These are phyloP conservation scores for Aphidius gifuensis DNA, from an alignment of 1,140 invertebrate species.

Conservation along the genomic window DNA sequence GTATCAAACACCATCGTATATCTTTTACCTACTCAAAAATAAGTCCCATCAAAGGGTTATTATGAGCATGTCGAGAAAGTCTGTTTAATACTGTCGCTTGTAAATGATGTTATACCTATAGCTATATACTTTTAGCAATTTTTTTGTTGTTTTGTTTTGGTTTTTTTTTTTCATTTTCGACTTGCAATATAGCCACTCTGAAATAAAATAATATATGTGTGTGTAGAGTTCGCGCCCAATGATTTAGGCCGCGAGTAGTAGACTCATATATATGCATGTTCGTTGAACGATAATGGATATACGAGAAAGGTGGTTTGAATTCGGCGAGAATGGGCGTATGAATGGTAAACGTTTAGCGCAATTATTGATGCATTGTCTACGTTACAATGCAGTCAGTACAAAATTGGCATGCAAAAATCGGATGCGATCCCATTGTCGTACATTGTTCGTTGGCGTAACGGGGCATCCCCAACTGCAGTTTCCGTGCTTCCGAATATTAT, in stretches of 20 bases:
- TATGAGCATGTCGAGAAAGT: conserved; percentile 2
- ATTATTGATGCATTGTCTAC: conserved; percentile 56
- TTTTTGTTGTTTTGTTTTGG: too few species aligned
- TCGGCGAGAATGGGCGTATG: conserved; percentile 50
- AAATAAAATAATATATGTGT: conserved; percentile 20
- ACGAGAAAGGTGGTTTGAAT: conserved; percentile 52
- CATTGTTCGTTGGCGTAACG: conserved; percentile 45
- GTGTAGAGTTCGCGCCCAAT: conserved; percentile 38
- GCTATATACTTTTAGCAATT: not conserved
- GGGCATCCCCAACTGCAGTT: conserved; percentile 20
- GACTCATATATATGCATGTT: not conserved
- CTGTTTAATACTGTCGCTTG: not conserved
- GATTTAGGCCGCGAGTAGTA: conserved; percentile 39
- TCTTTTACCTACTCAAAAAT: conserved; percentile 1
- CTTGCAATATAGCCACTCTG: not conserved
- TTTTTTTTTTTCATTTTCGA: not conserved
- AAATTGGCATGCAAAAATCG: conserved; percentile 57
- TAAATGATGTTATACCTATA: conserved; percentile 5
- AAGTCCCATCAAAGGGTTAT: conserved; percentile 8
- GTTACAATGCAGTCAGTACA: conserved; percentile 47
- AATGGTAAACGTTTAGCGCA: conserved; percentile 54
- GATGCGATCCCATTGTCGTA: conserved; percentile 52
- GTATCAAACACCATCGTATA: conserved; percentile 13
- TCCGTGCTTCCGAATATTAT: conserved; percentile 25
- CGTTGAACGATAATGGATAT: conserved; percentile 50